Conservation (phyloP, 2,113 vertebrate genomes). For the Crotalus helleri region DNA sequence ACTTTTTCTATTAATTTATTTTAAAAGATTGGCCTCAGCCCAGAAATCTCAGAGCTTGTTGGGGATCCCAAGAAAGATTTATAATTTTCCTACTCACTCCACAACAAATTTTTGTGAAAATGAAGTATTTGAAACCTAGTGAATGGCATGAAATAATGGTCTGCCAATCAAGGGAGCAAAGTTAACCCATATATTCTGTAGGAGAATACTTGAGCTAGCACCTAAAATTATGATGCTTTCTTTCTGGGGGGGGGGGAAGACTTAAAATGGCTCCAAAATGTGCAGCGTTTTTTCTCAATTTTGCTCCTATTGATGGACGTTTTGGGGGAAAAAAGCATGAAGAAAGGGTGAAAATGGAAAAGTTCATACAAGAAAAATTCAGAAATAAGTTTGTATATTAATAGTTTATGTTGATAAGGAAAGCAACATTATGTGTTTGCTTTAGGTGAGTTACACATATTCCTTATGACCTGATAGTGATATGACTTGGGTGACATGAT, state of each 20-base stretch:
- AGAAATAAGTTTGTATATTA: not conserved
- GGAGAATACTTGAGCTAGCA: not conserved
- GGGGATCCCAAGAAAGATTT: not conserved
- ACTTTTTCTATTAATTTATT: conserved; percentile 25
- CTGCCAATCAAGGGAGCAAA: not conserved
- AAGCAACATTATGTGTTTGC: not conserved
- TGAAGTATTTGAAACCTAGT: not conserved
- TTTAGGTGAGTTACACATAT: not conserved
- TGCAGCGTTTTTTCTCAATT: not conserved
- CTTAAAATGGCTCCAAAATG: not conserved
- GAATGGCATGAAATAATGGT: not conserved
- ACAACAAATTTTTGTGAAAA: not conserved
- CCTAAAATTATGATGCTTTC: not conserved
- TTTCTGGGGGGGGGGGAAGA: too few species aligned
- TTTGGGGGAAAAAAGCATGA: not conserved
- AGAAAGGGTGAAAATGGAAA: not conserved
- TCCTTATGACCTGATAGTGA: not conserved
- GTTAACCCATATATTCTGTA: not conserved
- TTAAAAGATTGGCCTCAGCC: conserved; percentile 32
- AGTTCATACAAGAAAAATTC: not conserved
- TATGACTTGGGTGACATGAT: too few species aligned
- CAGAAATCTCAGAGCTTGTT: not conserved
- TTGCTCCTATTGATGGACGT: not conserved
- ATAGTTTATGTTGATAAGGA: not conserved
- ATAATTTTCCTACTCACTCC: not conserved